A percentile compares a stretch with the other conserved stretches of the same genome.
These are phyloP conservation scores for Heliconius ismenius DNA, from an alignment of 2,888 invertebrate species.

Conservation along the genomic window DNA sequence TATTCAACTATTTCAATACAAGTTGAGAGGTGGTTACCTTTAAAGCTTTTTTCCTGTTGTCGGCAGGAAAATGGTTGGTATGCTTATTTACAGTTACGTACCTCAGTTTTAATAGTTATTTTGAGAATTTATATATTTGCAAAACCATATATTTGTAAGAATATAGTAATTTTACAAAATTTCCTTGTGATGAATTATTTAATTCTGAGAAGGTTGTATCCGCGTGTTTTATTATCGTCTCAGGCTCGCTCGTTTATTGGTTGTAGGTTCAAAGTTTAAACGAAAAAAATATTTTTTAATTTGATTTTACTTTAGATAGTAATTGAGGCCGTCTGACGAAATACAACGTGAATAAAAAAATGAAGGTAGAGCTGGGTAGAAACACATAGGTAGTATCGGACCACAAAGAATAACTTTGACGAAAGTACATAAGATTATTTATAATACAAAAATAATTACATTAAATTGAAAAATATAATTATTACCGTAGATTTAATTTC, in stretches of 20 bases:
- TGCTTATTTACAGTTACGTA: not conserved
- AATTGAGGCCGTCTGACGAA: no score
- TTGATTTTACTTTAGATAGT: no score
- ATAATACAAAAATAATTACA: no score
- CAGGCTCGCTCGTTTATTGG: not conserved
- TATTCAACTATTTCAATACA: not conserved
- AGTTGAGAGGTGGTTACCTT: not conserved
- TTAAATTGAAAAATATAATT: no score
- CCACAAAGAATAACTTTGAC: no score
- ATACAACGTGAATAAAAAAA: no score
- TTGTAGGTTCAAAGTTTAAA: not conserved
- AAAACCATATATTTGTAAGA: not conserved
- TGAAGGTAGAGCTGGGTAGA: no score
- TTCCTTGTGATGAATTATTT: not conserved
- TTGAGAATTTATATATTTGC: slow-evolving; percentile 6
- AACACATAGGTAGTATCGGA: no score
- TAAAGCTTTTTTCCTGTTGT: slow-evolving; percentile 17
- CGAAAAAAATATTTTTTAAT: not conserved
- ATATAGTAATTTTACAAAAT: not conserved
- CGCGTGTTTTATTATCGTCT: not conserved
- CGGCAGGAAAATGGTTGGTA: slow-evolving; percentile 9
- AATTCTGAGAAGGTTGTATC: slow-evolving; percentile 6
- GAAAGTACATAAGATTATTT: no score
- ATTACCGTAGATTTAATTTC: no score
- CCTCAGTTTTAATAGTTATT: not conserved